Conservation (phyloP, 2,113 vertebrate genomes). For the Thalassarche chlororhynchos region DNA sequence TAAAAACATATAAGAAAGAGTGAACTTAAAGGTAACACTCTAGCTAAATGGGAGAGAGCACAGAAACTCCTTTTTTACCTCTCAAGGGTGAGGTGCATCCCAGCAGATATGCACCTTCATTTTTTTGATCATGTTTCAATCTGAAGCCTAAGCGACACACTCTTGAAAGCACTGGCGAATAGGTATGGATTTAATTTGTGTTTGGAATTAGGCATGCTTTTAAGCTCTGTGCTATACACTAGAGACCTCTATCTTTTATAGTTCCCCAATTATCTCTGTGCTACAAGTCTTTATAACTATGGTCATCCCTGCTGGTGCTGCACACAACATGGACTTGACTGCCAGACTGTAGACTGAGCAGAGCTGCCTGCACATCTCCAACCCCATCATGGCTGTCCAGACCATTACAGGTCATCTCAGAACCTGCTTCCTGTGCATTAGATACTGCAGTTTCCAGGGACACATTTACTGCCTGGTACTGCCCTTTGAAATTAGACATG, state of each 20-base stretch:
- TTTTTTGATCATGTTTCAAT: neutral
- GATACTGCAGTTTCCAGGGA: neutral
- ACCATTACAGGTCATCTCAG: neutral
- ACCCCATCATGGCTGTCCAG: rapidly evolving
- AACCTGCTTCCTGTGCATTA: neutral
- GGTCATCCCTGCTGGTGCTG: neutral
- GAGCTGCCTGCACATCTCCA: neutral
- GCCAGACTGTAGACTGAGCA: neutral
- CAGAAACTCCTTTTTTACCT: neutral
- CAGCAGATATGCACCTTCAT: neutral
- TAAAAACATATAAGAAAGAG: neutral
- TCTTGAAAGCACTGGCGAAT: neutral
- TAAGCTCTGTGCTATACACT: neutral
- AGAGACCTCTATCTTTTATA: neutral
- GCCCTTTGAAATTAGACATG: neutral
- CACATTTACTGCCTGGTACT: neutral
- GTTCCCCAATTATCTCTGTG: neutral
- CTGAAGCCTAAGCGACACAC: neutral
- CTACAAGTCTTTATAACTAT: neutral
- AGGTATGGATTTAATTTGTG: neutral
- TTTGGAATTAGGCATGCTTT: neutral
- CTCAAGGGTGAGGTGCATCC: neutral
- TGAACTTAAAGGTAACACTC: neutral
- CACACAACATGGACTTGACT: neutral
- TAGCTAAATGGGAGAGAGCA: neutral